A percentile compares a stretch with the other conserved stretches of the same genome.
Conservation (phyloP, 2,888 invertebrate species). For the Zaprionus bogoriensis region DNA sequence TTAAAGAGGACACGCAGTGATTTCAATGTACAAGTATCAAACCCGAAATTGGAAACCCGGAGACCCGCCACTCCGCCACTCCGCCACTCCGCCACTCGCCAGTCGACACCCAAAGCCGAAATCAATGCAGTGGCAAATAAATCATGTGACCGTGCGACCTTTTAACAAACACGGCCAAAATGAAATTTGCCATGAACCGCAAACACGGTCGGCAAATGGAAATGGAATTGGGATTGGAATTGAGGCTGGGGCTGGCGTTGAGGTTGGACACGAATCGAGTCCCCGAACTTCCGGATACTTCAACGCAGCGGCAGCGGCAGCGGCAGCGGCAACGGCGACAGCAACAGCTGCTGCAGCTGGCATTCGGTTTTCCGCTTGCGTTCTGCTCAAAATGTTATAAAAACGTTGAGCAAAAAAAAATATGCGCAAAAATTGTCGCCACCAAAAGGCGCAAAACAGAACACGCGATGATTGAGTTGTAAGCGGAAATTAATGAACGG, state of each 20-base stretch:
- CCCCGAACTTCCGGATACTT: conserved; percentile 26
- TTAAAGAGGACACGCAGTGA: conserved; percentile 48
- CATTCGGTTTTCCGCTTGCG: conserved; percentile 6
- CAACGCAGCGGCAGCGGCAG: conserved; percentile 5
- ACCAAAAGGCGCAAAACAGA: conserved; percentile 9
- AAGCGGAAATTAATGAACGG: conserved; percentile 77
- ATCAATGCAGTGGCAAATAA: conserved; percentile 71
- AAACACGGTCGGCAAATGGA: conserved; percentile 40
- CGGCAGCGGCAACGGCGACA: too few relatives aligned
- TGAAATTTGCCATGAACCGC: conserved; percentile 57
- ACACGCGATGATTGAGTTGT: conserved; percentile 65
- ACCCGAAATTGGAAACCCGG: conserved; percentile 15
- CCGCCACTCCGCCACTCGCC: not conserved
- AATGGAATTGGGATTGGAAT: conserved; percentile 45
- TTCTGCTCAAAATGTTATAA: not conserved
- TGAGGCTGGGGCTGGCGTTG: conserved; percentile 5
- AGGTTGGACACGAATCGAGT: conserved; percentile 22
- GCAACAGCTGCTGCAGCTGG: conserved; percentile 13
- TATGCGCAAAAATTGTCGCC: conserved; percentile 54
- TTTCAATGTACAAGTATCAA: conserved; percentile 44
- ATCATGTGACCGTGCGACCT: conserved; percentile 63
- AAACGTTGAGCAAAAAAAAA: conserved; percentile 27
- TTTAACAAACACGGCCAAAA: conserved; percentile 61
- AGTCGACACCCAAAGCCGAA: conserved; percentile 43
- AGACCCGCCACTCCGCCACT: conserved; percentile 1